These are phyloP conservation scores for Perizoma affinitatum DNA, from an alignment of 2,888 invertebrate species.

Conservation along the genomic window DNA sequence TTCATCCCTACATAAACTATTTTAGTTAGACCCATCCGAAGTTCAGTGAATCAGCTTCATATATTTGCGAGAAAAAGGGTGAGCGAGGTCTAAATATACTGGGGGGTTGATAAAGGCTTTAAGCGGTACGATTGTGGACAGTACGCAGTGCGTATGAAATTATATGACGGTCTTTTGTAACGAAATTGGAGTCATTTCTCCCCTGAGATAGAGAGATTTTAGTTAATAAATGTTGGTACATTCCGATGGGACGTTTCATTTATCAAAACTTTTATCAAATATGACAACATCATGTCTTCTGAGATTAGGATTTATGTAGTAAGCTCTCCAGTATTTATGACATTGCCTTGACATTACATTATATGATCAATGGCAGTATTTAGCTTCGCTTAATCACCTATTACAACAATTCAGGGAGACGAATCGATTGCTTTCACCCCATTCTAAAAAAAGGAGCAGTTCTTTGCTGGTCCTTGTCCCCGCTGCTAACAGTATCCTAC, in stretches of 20 bases:
- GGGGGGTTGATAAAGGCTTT: slow-evolving; percentile 43
- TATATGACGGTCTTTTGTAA: slow-evolving; percentile 52
- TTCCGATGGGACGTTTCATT: slow-evolving; percentile 26
- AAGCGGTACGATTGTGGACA: slow-evolving; percentile 36
- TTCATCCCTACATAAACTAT: slow-evolving; percentile 16
- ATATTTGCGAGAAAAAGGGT: slow-evolving; percentile 17
- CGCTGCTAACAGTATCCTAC: no score
- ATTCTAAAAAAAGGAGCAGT: no score
- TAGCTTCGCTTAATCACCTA: no score
- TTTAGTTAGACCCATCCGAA: slow-evolving; percentile 15
- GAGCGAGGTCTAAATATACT: slow-evolving; percentile 38
- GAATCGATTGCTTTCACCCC: no score
- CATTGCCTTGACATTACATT: no score
- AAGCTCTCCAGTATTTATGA: no score
- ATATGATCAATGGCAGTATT: no score
- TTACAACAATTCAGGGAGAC: no score
- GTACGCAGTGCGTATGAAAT: slow-evolving; percentile 48
- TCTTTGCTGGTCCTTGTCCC: no score
- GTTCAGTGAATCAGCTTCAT: slow-evolving; percentile 14
- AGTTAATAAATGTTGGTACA: slow-evolving; percentile 22
- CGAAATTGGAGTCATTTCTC: slow-evolving; percentile 53
- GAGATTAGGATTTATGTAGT: background rate
- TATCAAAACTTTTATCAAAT: slow-evolving; percentile 29
- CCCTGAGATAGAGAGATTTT: slow-evolving; percentile 30
- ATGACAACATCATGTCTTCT: slow-evolving; percentile 10